Evolutionary conservation across 2,888 invertebrate genomes (phyloP).

Genomic region (Callosobruchus maculatus): DNA sequence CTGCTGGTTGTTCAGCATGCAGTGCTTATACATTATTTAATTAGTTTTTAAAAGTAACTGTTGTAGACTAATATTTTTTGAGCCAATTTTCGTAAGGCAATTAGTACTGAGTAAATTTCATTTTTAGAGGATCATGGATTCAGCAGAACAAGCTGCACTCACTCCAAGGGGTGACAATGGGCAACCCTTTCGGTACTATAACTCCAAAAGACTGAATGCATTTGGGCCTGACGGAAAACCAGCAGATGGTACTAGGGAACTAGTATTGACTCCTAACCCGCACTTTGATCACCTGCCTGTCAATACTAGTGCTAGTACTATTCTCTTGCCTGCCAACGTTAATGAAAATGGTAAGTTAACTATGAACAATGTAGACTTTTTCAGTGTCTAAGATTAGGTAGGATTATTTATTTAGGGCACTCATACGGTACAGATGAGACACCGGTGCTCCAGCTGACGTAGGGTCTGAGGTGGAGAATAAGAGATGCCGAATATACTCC

Average conservation of each 20-base stretch:
- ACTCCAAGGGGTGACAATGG: slow-evolving; percentile 55
- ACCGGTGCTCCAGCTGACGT: no score
- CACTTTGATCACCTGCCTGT: slow-evolving; percentile 86
- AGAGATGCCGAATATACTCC: no score
- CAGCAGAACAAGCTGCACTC: slow-evolving; percentile 82
- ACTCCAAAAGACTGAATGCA: slow-evolving; percentile 77
- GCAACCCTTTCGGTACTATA: slow-evolving; percentile 62
- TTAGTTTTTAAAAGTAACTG: no score
- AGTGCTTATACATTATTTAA: no score
- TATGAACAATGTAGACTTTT: background rate
- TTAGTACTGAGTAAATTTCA: background rate
- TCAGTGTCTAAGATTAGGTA: no score
- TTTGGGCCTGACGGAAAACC: slow-evolving; percentile 73
- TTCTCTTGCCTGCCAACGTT: slow-evolving; percentile 81
- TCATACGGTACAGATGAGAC: no score
- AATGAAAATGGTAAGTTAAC: slow-evolving; percentile 60
- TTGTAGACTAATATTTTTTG: no score
- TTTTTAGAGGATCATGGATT: slow-evolving; percentile 84
- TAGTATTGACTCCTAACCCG: slow-evolving; percentile 69
- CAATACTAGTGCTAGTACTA: slow-evolving; percentile 80
- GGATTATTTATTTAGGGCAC: no score
- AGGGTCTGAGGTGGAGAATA: no score
- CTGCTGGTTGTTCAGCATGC: no score
- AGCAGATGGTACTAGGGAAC: slow-evolving; percentile 66
- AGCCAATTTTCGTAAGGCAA: no score